Evolutionary conservation across 2,888 invertebrate species (phyloP), one percentile per base, ranked within the genome.

Genomic region (Dendrolimus houi): DNA sequence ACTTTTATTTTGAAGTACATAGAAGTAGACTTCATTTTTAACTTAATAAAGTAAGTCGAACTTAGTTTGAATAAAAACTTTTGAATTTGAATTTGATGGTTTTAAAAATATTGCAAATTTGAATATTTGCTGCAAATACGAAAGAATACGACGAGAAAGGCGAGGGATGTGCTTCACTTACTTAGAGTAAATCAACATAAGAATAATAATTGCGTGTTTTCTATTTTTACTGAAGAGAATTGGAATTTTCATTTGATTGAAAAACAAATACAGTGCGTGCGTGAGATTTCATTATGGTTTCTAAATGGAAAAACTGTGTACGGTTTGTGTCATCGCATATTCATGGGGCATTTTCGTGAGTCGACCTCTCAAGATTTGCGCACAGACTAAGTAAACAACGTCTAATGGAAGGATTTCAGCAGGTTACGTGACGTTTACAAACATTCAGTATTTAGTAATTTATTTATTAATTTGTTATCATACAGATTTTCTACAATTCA

Each of bases 281-380:
- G 83, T 83, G 82, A 80, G 83, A 79, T 85, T 87, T 88, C 88
- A 88, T 88, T 89, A 86, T 72, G 79, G 76, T 78, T 74, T 77
- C 83, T 83, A 87, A 88, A 88, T 88, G 87, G 89, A 88, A 89
- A 89, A 88, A 88, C 83, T 86, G 85, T 89, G 88, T 88, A 87
- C 84, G 84, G 86, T 83, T 83, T 88, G 87, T 88, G 89, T 82
- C 87, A 89, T 90, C 87, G 88, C 88, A 89, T 90, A 90, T 90
- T 90, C 89, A 89, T 89, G 82, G 88, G 81, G 82, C 83, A 87
- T 87, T 89, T 87, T 87, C 85, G 87, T 86, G 83, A 87, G 84
- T 80, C 86, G 85, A 84, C 88, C 88, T 85, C 84, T 82, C 83
- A 87, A 89, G 87, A 86, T 87, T 83, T 86, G 85, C 85, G 81